Evolutionary conservation across 2,113 vertebrate species (phyloP).

Genomic region (Malurus alboscapulatus): DNA sequence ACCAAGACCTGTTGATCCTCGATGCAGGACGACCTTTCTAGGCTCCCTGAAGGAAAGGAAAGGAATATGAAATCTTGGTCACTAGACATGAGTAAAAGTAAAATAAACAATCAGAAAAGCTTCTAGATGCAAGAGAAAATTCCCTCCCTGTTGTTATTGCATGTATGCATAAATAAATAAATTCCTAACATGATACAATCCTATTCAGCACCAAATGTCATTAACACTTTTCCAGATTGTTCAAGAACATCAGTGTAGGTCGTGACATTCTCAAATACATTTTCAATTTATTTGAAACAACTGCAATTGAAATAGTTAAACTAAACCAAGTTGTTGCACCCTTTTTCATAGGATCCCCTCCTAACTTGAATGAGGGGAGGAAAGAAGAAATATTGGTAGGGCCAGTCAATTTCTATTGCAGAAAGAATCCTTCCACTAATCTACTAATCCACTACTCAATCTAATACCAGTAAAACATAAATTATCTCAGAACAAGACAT

Average conservation of each 20-base stretch:
- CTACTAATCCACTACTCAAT: background rate
- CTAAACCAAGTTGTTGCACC: background rate
- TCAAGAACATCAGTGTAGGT: background rate
- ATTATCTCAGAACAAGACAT: background rate
- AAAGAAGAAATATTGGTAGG: background rate
- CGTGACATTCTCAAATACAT: background rate
- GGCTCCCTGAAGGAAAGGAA: conserved; percentile 81
- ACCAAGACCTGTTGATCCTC: conserved; percentile 92
- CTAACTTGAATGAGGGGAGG: background rate
- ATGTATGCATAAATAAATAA: background rate
- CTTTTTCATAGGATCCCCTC: background rate
- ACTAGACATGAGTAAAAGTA: background rate
- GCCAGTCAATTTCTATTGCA: background rate
- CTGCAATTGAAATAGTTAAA: background rate
- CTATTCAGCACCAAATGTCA: background rate
- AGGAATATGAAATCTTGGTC: background rate
- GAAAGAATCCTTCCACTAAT: background rate
- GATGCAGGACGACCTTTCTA: conserved; percentile 90
- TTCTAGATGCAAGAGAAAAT: background rate
- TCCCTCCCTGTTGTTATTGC: background rate
- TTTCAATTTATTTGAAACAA: background rate
- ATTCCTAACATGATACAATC: background rate
- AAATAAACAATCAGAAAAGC: background rate
- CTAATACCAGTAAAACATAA: background rate
- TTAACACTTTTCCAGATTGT: background rate